Evolutionary conservation across 2,888 invertebrate species (phyloP), one percentile per base, ranked within the genome.

Genomic region (Globia sparganii): DNA sequence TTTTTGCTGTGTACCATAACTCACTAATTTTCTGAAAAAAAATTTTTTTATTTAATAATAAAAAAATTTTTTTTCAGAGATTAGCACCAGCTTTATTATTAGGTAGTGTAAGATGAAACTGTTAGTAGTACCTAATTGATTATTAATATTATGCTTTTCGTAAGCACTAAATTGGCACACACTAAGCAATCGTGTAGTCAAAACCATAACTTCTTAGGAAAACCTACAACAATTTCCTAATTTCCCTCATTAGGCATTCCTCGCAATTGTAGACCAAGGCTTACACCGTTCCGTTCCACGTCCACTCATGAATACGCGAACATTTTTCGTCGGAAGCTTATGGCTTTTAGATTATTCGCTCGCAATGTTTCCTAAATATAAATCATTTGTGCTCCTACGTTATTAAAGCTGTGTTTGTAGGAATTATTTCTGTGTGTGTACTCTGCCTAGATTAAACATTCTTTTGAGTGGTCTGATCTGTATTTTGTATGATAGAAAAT

Each of bases 271-370:
- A 87, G 62, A 82, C 92, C 18, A 37, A 28, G 81, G 92, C 75
- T 93, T 86, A 91, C 59, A 69, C 21, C 71, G 49, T 71, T 81
- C 72, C 49, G 79, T 86, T 88, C 59, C 81, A 83, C 90, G 91
- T 92, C 91, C 92, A 91, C 91, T 92, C 87, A 86, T 87, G 90
- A 93, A 92, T 92, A 91, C 91, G 90, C 90, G 92, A 91, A 91
- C 91, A 95, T 95, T 96, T 96, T 96, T 94, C 94, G 94, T 92
- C 91, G 90, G 87, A 91, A 93, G 95, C 94, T 95, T 94, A 94
- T 93, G 94, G 95, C 94, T 95, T 95, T 95, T 92, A 94, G 94
- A 94, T 95, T 93, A 94, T 93, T 93, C 90, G 89, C 87, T 81
- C 78, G 90, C 89, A 88, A 89, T 88, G 91, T 91, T 91, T 90